Conservation (phyloP, 2,797 vertebrate species). For the Ara ararauna region DNA sequence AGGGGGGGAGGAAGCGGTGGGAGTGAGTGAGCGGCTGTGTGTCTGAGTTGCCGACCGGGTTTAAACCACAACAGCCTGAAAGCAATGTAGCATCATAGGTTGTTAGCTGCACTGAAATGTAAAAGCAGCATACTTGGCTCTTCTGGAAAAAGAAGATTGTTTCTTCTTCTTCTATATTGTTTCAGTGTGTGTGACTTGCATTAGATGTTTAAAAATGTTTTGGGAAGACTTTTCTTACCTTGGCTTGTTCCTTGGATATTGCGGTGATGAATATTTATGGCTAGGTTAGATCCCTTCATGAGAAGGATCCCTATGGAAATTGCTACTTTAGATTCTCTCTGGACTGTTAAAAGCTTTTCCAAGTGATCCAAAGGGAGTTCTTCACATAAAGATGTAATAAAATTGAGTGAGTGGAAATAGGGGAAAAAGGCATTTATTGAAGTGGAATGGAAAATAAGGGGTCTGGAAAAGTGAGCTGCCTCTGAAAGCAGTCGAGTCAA, state of each 20-base stretch:
- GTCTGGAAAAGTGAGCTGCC: not conserved
- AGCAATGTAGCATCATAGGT: not conserved
- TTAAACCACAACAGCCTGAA: not conserved
- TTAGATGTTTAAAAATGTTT: not conserved
- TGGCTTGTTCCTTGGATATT: not conserved
- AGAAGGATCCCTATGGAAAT: not conserved
- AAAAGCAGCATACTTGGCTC: not conserved
- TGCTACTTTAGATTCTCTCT: not conserved
- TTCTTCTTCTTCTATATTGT: not conserved
- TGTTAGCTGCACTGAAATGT: not conserved
- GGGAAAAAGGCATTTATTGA: not conserved
- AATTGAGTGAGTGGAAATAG: not conserved
- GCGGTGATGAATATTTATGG: not conserved
- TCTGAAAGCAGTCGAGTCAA: not conserved
- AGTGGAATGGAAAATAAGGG: not conserved
- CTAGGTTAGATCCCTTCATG: not conserved
- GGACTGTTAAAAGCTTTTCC: not conserved
- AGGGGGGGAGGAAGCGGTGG: too few relatives aligned
- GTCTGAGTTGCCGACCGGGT: too few relatives aligned
- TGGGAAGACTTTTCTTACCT: not conserved
- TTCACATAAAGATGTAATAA: not conserved
- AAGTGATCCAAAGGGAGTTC: slow-evolving; percentile 13
- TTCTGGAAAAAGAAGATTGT: not conserved
- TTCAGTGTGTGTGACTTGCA: not conserved
- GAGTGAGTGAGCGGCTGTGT: too few relatives aligned